Conservation (phyloP, 1,140 invertebrate species). For the Drosophila nannoptera region DNA sequence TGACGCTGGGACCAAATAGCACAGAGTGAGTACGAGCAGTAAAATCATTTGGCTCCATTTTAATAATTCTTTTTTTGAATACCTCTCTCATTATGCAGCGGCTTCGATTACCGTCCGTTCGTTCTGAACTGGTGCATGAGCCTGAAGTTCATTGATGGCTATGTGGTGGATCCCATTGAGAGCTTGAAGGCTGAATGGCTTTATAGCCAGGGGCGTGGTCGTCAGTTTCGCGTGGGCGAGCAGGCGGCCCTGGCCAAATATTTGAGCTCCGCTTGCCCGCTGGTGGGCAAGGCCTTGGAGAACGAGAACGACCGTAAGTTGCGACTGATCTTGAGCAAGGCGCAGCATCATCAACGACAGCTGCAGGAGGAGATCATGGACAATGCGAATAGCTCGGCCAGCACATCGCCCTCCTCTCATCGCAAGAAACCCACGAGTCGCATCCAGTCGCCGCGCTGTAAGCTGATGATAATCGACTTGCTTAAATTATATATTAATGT, state of each 20-base stretch:
- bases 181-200: constrained; percentile 96
- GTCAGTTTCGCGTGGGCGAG: constrained; percentile 91
- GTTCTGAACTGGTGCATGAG: constrained; percentile 95
- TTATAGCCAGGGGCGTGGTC: constrained; percentile 93
- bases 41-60: neutral
- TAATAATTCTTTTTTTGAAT: neutral
- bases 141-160: constrained; percentile 92
- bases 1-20: constrained; percentile 63
- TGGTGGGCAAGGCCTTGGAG: constrained; percentile 86
- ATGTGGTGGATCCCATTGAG: constrained; percentile 92
- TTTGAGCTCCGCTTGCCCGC: constrained; percentile 87
- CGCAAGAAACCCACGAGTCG: constrained; percentile 74
- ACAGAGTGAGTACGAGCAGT: constrained; percentile 64
- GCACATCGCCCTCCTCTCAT: constrained; percentile 74
- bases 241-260: constrained; percentile 90
- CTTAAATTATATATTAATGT: neutral
- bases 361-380: constrained; percentile 84
- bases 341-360: constrained; percentile 92
- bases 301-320: constrained; percentile 92
- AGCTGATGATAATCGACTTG: constrained; percentile 5
- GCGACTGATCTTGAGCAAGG: constrained; percentile 90
- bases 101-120: constrained; percentile 95
- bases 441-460: constrained; percentile 78
- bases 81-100: constrained; percentile 80
- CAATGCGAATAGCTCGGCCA: constrained; percentile 70